Evolutionary conservation across 1,140 invertebrate genomes (phyloP).

Genomic region (Lithobius niger): DNA sequence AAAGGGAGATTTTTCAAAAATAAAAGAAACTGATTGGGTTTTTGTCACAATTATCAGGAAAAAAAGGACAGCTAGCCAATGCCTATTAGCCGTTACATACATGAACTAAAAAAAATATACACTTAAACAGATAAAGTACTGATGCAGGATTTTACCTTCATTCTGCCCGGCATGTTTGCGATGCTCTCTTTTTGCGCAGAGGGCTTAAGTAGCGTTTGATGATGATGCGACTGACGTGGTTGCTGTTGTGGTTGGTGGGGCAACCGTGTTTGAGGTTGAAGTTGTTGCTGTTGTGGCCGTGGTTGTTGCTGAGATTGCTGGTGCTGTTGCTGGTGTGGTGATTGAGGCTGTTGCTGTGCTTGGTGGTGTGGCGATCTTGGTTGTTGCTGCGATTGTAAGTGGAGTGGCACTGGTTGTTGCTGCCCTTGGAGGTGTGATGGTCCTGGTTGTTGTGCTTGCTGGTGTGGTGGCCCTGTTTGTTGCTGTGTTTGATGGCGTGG

Average conservation of each 20-base stretch:
- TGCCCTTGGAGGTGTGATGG: not conserved
- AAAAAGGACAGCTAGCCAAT: too few species aligned
- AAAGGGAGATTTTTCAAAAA: too few species aligned
- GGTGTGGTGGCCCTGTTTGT: not conserved
- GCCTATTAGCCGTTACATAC: too few species aligned
- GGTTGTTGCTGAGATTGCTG: not conserved
- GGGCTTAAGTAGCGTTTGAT: too few species aligned
- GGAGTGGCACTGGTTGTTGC: not conserved
- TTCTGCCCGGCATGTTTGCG: too few species aligned
- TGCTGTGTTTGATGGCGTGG: not conserved
- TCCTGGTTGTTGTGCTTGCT: not conserved
- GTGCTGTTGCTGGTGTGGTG: not conserved
- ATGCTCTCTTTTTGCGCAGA: too few species aligned
- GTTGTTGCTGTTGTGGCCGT: not conserved
- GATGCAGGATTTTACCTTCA: too few species aligned
- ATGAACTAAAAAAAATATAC: too few species aligned
- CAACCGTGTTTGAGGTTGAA: not conserved
- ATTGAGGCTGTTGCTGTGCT: not conserved
- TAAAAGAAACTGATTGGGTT: too few species aligned
- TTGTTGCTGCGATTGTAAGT: not conserved
- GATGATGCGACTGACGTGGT: not conserved
- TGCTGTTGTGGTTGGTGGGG: not conserved
- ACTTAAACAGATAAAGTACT: too few species aligned
- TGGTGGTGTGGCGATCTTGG: not conserved
- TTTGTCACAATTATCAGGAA: too few species aligned